phyloP scores from a whole-genome alignment of 2,888 invertebrate species.

The Eugnorisma glareosa region DNA sequence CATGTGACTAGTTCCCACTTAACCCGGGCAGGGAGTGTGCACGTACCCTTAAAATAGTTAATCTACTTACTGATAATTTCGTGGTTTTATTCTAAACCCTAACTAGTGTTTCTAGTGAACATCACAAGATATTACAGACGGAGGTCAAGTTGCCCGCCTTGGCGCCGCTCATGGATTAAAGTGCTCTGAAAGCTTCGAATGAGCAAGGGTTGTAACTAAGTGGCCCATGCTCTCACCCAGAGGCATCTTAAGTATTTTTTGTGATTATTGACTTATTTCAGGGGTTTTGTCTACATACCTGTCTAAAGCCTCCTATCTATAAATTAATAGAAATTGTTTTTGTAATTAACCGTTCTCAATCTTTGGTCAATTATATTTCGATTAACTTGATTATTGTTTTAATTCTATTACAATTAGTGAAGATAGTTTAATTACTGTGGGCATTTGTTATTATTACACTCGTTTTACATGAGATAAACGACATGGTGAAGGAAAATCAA shows the following conservation, averaged over 20 bases:
- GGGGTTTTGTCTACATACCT: neutral
- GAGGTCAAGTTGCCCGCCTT: no score
- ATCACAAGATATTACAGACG: no score
- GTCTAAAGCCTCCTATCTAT: neutral
- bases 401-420: neutral
- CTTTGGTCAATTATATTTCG: slow-evolving; percentile 9
- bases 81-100: no score
- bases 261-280: neutral
- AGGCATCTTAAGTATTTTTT: neutral
- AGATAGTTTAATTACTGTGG: neutral
- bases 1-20: no score
- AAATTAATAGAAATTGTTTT: neutral
- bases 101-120: no score
- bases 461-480: neutral
- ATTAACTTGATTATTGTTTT: slow-evolving; percentile 9
- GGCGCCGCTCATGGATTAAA: neutral
- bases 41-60: no score
- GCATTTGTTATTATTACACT: neutral
- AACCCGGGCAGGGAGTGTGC: no score
- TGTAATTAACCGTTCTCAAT: slow-evolving; percentile 4
- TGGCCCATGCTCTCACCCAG: neutral
- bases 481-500: neutral
- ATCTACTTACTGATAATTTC: no score
- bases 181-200: neutral
- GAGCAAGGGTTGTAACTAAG: neutral